Evolutionary conservation across 2,113 vertebrate species (phyloP).

Genomic region (Elanoides forficatus): DNA sequence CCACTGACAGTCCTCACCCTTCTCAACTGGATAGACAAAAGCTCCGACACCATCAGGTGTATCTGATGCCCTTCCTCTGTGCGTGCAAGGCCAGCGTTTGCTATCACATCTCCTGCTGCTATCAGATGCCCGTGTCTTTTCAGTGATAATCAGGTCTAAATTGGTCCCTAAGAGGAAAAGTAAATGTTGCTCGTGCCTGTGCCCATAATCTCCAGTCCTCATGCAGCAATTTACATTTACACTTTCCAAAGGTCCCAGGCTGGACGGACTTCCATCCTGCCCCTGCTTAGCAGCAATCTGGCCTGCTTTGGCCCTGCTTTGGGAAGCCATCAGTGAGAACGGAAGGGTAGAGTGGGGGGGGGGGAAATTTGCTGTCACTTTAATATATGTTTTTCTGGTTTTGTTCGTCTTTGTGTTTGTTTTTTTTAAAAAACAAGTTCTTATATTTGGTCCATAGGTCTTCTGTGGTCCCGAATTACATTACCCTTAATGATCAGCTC

Average conservation of each 20-base stretch:
- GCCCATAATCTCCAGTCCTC: background rate
- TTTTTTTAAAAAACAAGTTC: background rate
- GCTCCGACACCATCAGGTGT: accelerated
- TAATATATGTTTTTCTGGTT: background rate
- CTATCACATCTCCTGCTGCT: background rate
- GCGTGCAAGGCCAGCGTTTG: background rate
- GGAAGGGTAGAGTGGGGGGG: background rate
- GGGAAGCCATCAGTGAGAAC: background rate
- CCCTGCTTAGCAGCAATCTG: background rate
- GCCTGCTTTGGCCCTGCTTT: background rate
- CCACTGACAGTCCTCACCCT: background rate
- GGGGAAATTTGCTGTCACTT: background rate
- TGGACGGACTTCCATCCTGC: background rate
- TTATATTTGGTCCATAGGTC: conserved; percentile 35
- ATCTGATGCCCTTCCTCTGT: background rate
- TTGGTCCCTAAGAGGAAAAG: background rate
- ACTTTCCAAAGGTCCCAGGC: conserved; percentile 4
- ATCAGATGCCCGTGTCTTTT: background rate
- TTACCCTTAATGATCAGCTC: conserved; percentile 3
- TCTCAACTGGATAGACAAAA: background rate
- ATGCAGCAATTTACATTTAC: background rate
- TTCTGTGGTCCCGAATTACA: conserved; percentile 25
- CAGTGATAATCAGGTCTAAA: background rate
- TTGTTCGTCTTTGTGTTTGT: background rate
- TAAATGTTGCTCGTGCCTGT: background rate